These are phyloP conservation scores for Venustaconcha ellipsiformis DNA, from an alignment of 1,140 invertebrate genomes.

Conservation along the genomic window DNA sequence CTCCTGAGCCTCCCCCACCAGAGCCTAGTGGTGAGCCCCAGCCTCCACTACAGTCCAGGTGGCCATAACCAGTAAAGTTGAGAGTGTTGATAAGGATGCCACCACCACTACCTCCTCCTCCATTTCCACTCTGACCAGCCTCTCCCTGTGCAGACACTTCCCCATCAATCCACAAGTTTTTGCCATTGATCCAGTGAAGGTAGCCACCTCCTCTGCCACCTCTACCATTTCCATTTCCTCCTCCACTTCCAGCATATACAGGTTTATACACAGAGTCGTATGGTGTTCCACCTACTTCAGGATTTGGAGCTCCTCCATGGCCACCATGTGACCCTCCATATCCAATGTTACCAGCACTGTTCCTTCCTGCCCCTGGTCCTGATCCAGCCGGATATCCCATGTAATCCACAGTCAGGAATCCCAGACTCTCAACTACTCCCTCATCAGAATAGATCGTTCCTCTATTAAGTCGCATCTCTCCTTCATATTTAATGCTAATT, in stretches of 20 bases:
- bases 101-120: conserved; percentile 58
- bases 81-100: conserved; percentile 49
- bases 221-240: conserved; percentile 50
- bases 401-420: conserved; percentile 43
- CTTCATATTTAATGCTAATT: conserved; percentile 50
- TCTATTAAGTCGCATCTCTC: conserved; percentile 42
- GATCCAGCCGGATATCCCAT: conserved; percentile 35
- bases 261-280: conserved; percentile 50
- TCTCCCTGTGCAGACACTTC: conserved; percentile 43
- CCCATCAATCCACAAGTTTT: conserved; percentile 50
- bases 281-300: conserved; percentile 38
- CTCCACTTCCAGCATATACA: conserved; percentile 47
- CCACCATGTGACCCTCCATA: conserved; percentile 56
- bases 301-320: conserved; percentile 51
- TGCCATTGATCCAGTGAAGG: conserved; percentile 50
- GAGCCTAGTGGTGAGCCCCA: conserved; percentile 18
- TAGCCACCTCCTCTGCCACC: conserved; percentile 55
- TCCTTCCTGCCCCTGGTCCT: conserved; percentile 37
- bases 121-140: conserved; percentile 37
- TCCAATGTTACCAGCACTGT: conserved; percentile 30
- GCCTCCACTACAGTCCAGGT: conserved; percentile 52
- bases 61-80: conserved; percentile 58
- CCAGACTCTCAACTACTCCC: conserved; percentile 48
- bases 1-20: conserved; percentile 52
- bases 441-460: conserved; percentile 47